These are phyloP conservation scores for Mobula birostris DNA, from an alignment of 2,113 vertebrate genomes.

Conservation along the genomic window DNA sequence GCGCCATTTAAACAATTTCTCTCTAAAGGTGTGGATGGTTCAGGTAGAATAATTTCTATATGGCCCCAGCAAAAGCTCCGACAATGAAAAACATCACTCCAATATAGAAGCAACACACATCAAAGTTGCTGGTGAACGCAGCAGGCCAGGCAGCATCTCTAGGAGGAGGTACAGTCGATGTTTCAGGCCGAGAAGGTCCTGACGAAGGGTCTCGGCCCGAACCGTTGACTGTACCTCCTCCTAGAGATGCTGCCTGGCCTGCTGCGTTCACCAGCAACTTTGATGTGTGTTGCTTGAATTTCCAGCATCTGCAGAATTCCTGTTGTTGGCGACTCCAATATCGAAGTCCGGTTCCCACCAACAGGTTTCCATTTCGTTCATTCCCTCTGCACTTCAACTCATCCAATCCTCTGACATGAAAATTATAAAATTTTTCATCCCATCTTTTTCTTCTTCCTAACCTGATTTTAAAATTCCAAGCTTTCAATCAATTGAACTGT, in stretches of 20 bases:
- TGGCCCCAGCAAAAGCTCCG: background rate
- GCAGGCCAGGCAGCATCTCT: no score
- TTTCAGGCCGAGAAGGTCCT: no score
- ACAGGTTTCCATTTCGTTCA: background rate
- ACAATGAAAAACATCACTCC: background rate
- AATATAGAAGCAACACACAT: background rate
- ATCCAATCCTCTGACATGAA: background rate
- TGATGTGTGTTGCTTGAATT: no score
- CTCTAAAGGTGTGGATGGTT: no score
- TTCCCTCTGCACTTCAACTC: background rate
- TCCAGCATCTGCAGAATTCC: no score
- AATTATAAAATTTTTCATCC: background rate
- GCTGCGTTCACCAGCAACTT: no score
- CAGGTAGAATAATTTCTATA: background rate
- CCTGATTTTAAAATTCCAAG: background rate
- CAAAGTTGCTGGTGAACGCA: no score
- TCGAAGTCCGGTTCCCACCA: background rate
- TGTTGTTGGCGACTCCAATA: background rate
- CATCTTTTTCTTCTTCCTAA: background rate
- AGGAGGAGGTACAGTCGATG: no score
- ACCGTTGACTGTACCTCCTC: no score
- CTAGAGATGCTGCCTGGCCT: no score
- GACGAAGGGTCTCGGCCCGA: no score
- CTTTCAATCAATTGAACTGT: background rate
- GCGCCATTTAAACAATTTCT: no score